A percentile compares a stretch with the other conserved stretches of the same genome.
phyloP scores from a whole-genome alignment of 2,797 vertebrate genomes.

The Meriones psammophilus region DNA sequence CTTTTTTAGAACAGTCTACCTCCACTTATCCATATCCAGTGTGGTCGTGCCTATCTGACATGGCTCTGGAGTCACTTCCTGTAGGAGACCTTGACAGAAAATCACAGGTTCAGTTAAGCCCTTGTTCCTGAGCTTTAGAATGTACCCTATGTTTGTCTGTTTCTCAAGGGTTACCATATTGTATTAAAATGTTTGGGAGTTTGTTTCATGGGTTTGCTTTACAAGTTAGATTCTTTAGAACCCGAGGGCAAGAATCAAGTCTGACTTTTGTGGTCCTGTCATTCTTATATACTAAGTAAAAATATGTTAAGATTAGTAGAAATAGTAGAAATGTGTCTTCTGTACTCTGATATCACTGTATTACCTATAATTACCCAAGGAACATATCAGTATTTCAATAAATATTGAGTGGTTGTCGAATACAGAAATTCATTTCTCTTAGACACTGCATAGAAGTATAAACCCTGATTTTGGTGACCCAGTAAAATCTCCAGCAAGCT shows the following conservation, averaged over 20 bases:
- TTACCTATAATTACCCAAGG: constrained; percentile 31
- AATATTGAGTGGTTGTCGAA: constrained; percentile 51
- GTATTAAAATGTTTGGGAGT: constrained; percentile 21
- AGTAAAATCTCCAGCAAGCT: constrained; percentile 65
- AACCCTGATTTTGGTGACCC: constrained; percentile 52
- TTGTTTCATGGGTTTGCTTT: constrained; percentile 51
- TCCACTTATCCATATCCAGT: not conserved
- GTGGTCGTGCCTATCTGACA: not conserved
- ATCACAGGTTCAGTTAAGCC: constrained; percentile 2
- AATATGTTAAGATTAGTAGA: not conserved
- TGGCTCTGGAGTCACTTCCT: not conserved
- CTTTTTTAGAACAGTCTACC: not conserved
- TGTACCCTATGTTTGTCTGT: not conserved
- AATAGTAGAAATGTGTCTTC: not conserved
- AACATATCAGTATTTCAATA: constrained; percentile 36
- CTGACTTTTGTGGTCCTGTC: not conserved
- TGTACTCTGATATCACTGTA: not conserved
- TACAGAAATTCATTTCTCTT: constrained; percentile 60
- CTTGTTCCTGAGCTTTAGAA: constrained; percentile 11
- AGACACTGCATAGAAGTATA: constrained; percentile 57
- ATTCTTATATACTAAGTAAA: constrained; percentile 29
- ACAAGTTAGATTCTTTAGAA: not conserved
- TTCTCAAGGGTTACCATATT: not conserved
- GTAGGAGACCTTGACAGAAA: not conserved
- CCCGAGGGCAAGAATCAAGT: not conserved